phyloP scores from a whole-genome alignment of 2,797 vertebrate genomes.

The Onychomys arenicola region DNA sequence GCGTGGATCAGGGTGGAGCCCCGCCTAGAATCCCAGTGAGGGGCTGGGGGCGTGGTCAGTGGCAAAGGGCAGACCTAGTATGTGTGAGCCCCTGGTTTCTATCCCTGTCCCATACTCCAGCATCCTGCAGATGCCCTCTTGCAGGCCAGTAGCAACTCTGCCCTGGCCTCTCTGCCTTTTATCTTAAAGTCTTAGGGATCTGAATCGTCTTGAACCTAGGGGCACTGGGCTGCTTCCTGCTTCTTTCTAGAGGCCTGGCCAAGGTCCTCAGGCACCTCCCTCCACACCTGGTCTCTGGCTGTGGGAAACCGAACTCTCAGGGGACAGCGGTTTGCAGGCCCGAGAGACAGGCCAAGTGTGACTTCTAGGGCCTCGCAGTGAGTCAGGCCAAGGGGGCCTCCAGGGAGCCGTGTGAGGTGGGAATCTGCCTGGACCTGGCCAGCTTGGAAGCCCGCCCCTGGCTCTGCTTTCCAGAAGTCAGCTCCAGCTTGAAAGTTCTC shows the following conservation, averaged over 20 bases:
- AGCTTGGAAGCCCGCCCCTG: conserved; percentile 64
- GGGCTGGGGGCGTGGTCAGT: not conserved
- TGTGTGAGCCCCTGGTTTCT: not conserved
- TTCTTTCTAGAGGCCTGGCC: conserved; percentile 53
- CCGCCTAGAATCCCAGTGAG: not conserved
- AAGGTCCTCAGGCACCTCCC: conserved; percentile 33
- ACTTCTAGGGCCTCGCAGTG: conserved; percentile 73
- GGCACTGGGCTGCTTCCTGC: not conserved
- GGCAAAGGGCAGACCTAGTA: not conserved
- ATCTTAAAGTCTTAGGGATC: not conserved
- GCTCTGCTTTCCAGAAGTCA: conserved; percentile 35
- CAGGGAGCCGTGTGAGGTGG: conserved; percentile 35
- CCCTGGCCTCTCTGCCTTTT: not conserved
- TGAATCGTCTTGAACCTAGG: not conserved
- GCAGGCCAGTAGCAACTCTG: not conserved
- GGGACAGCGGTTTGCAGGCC: conserved; percentile 65
- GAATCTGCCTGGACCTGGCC: not conserved
- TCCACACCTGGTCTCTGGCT: conserved; percentile 79
- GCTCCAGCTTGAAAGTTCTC: conserved; percentile 67
- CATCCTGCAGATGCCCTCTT: not conserved
- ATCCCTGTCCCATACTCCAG: not conserved
- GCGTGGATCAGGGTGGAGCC: not conserved
- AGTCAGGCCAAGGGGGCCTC: conserved; percentile 61
- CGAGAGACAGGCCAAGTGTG: conserved; percentile 73
- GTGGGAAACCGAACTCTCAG: conserved; percentile 77